Evolutionary conservation across 2,113 vertebrate genomes (phyloP), one percentile per base, ranked within the genome.

Genomic region (Scortum barcoo): DNA sequence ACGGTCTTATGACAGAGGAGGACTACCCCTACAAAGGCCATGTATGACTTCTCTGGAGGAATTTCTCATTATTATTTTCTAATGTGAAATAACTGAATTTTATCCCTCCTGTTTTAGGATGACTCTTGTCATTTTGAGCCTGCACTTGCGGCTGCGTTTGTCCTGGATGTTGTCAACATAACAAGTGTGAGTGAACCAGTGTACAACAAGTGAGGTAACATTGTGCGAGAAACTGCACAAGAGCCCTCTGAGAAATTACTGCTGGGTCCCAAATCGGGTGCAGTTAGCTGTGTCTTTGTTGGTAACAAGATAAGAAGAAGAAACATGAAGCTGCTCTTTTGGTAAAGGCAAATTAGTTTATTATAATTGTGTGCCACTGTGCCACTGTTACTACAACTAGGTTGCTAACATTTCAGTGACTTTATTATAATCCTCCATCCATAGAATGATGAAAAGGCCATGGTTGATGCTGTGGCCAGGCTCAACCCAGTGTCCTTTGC

Each of bases 401-500:
- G 10, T 57, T 50, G 28, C 14, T 26, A 16, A 42, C 11, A 28
- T 58, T 24, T 57, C 16, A 28, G 16, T 36, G 10, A 51, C 48
- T 51, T 1, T 22, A 36, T n/a, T 16, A 30, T 22, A 33, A 53
- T 30, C 8, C 51, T 46, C 5, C 3, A 12, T 72, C 42, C 24
- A 46, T 71, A 98, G 97, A 95, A 96, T 0, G 96, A 98, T 0
- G 97, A 98, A 83, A 89, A 85, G 0, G 92, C 93, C 1, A 97
- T 98, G 95, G 93, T 96, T 26, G 96, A 98, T 42, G 96, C 96
- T 0, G 96, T 97, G 88, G 96, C 96, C 58, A 84, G 86, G n/a
- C 80, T 96, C 89, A 97, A 97, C 83, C 97, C 97, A 0, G 95
- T 98, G 88, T 97, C 97, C 92, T 95, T 98, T 33, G 96, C 95